Base-by-base conservation (phyloP, 2,797 vertebrate genomes). In the Cygnus olor region DNA sequence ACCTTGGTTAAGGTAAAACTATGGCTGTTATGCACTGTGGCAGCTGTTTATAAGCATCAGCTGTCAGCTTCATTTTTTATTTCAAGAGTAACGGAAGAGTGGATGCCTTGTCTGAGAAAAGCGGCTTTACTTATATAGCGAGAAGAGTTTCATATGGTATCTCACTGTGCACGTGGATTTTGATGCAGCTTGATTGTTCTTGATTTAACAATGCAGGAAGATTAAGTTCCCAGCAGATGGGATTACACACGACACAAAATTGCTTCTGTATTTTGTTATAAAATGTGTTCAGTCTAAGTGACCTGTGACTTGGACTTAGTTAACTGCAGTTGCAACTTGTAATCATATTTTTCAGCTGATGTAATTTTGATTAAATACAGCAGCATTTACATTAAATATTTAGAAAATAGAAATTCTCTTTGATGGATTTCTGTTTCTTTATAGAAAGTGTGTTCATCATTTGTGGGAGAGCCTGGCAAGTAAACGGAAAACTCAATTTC, bases 1-100 rank as follows among this genome's bases (percentile, higher is more conserved):
- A 72, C 88, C 38, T 88, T 60, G 47, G 42, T 79, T 91, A 47
- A 88, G 80, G 80, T 91, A 51, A 84, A 53, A 94, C 76, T 72
- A 53, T 9, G 27, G 61, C 63, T 89, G 40, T 63, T 77, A 5
- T 0, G 36, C 81, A 40, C 34, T 56, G 51, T 77, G 85, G 73
- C 90, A 88, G 88, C 64, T 90, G 70, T 81, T 94, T 3, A 21
- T 56, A 74, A 85, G 42, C 66, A 72, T 81, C 77, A 88, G 83
- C 80, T 91, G 24, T 69, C 45, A 40, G 49, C 0, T 0, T 76
- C 73, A 51, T 44, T 54, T 21, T 69, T 53, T 74, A 30, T 81
- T 80, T 86, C 54, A 68, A 63, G 63, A 65, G 49, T 38, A 85
- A 89, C 38, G 51, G 51, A n/a, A 84, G 70, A 66, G 58, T 36